Evolutionary conservation across 1,140 invertebrate species (phyloP), one percentile per base, ranked within the genome.

Genomic region (Caenorhabditis latens): DNA sequence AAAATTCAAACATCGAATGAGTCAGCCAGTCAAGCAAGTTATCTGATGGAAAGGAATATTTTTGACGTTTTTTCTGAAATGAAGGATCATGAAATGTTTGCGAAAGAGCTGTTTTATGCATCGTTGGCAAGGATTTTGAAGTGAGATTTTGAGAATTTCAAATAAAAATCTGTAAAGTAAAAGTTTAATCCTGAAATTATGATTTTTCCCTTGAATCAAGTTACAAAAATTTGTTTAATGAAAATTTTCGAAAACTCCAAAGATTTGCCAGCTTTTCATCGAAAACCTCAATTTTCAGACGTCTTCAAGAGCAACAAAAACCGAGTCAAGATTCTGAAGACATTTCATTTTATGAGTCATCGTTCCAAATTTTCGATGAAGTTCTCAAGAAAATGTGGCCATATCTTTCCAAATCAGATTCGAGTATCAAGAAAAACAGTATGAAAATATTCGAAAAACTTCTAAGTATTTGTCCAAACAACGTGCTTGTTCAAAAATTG

Each of bases 371-470:
- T n/a, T 79, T 53, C 46, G 71, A 79, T 21, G 71, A 79, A 50
- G 7, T 79, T 1, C 50, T 79, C 43, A 50, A 50, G 24, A 79
- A 79, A n/a, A 4, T 79, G 16, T 79, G 71, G 71, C 71, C 71
- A 48, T 42, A 79, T 79, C 46, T 79, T 24, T 24, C 40, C 2
- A 79, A 79, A 50, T 53, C 50, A 24, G 71, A 79, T n/a, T 2
- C 46, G 7, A 24, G 9, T 0, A 6, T 19, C 4, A 42, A 24
- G 14, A 79, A 79, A 79, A 50, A 16, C 6, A 24, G 19, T 9
- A 79, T 79, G 21, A 79, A 21, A 21, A 79, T 79, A 9, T 79
- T 79, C 14, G 71, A 50, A 14, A 79, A 79, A 24, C 46, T 79
- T 9, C 43, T 79, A 6, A 50, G 46, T 53, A 14, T 53, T 11